Evolutionary conservation across 2,888 invertebrate species (phyloP).

Genomic region (Linnaemya vulpina): DNA sequence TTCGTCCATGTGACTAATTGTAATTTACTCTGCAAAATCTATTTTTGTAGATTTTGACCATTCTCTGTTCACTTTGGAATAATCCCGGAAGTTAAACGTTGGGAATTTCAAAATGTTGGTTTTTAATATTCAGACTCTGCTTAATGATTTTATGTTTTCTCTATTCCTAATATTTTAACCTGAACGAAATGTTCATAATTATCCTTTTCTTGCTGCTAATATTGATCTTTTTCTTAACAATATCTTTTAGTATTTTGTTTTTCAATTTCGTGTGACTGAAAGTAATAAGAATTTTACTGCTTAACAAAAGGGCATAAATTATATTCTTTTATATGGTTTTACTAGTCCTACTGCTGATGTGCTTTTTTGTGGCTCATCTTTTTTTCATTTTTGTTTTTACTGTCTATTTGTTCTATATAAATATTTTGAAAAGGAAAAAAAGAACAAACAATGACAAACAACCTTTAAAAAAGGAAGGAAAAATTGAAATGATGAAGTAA

Average conservation of each 20-base stretch:
- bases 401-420: conserved; percentile 57
- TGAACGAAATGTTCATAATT: conserved; percentile 11
- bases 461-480: background rate
- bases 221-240: conserved; percentile 34
- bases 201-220: conserved; percentile 55
- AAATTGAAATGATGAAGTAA: conserved; percentile 47
- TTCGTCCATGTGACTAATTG: too few species aligned
- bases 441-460: conserved; percentile 32
- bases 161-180: background rate
- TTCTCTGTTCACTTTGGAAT: background rate
- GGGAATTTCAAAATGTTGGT: conserved; percentile 19
- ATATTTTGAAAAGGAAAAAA: conserved; percentile 66
- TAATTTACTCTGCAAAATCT: too few species aligned
- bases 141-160: conserved; percentile 25
- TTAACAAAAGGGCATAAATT: conserved; percentile 67
- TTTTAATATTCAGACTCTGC: conserved; percentile 30
- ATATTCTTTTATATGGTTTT: conserved; percentile 37
- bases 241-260: conserved; percentile 20
- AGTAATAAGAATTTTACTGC: conserved; percentile 58
- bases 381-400: background rate
- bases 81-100: conserved; percentile 39
- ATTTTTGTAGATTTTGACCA: too few species aligned
- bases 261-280: background rate
- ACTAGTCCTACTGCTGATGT: conserved; percentile 9
- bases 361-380: background rate